Evolutionary conservation across 1,140 invertebrate species (phyloP), one percentile per base, ranked within the genome.

Genomic region (Brachionus sp.): DNA sequence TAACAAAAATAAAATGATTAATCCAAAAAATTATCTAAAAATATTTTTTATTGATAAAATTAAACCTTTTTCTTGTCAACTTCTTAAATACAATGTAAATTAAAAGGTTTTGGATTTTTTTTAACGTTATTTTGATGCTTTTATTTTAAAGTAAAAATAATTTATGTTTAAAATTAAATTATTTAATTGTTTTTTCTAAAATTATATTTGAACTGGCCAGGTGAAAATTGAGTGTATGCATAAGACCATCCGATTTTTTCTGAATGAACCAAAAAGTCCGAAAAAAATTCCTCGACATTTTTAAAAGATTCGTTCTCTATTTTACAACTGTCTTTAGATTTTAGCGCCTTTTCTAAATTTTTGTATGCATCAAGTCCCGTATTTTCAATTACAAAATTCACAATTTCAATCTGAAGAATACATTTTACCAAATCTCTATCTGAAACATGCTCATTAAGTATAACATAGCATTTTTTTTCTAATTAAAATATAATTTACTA

Each of bases 211-310:
- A 62, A 80, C 19, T 42, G 50, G 25, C 33, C 33, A 10, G 77
- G 77, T 13, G 50, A 80, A 44, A 80, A 80, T 33, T 80, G 77
- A 25, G 33, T 80, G 50, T 80, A 80, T 10, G 9, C n/a, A 62
- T 25, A 80, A 2, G 46, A 62, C 77, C 77, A 80, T 16, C 39
- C 77, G 1, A 19, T 44, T 62, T 35, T 2, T 37, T 33, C 12
- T n/a, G 77, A 33, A 12, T 80, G 35, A 37, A 25, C 23, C 4
- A 62, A 35, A 25, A 80, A 80, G 19, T 33, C 46, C 7, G n/a
- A 6, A 10, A 57, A 62, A 7, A 13, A 62, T 37, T 80, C 29
- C 0, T 46, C 44, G 1, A 19, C 39, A 12, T 50, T 25, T 46
- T 46, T 46, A 46, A 46, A 46, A n/a, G 70, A 75, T 75, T 46